Evolutionary conservation across 1,140 invertebrate genomes (phyloP), one percentile per base, ranked within the genome.

Genomic region (Leptopilina clavipes): DNA sequence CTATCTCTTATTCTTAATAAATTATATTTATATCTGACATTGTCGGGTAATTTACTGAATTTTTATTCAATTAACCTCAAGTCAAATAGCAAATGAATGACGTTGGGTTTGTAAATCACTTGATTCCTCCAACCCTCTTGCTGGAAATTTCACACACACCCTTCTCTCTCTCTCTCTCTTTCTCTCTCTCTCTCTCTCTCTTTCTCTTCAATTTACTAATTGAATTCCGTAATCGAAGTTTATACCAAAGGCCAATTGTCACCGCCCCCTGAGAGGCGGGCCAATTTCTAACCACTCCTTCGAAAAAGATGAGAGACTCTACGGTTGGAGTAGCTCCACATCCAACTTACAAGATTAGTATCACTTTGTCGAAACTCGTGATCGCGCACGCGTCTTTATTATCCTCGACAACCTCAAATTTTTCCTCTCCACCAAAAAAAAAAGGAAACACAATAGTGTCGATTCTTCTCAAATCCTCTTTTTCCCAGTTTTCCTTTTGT

Each of bases 191-290:
- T 31, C 25, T 31, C 25, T 31, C 25, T 31, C 37, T 7, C 22
- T 14, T 11, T 0, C 22, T 65, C 59, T 6, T 14, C 88, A 88
- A 90, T 90, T 88, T 88, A 85, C 86, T 89, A 89, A 90, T 89
- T 88, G 88, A 90, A 87, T 90, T 75, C 76, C 70, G 70, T 45
- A 74, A 76, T 73, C 77, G 70, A 73, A 65, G 71, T 45, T 74
- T 48, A 70, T 40, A 3, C 10, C 7, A 31, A 8, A 40, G 52
- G 18, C 10, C 18, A 17, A 22, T 25, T 74, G 19, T 75, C 80
- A 76, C 65, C 84, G 83, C 83, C 83, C 71, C 83, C 65, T 14
- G 52, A 40, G 75, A 81, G 84, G 71, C 43, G 81, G 75, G 65
- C 77, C 71, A 74, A 25, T n/a, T 9, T 70, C 22, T 70, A 77